Evolutionary conservation across 23 tunicate genomes (phyloP).

Genomic region (Botrylloides violaceus): DNA sequence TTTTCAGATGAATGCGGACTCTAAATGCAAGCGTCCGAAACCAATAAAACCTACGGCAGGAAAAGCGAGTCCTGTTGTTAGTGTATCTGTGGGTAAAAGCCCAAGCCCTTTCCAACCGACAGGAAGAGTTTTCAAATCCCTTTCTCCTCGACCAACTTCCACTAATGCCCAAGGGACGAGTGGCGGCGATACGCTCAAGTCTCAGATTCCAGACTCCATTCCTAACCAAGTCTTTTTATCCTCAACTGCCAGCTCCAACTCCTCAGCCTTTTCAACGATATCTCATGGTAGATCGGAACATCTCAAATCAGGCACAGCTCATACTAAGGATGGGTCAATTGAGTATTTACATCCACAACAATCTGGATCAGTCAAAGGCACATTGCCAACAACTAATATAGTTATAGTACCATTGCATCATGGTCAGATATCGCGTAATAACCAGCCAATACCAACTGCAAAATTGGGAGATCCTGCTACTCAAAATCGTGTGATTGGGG

Average conservation of each 20-base stretch:
- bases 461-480: not conserved
- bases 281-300: not conserved
- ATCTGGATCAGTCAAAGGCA: not conserved
- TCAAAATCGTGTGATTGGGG: no score
- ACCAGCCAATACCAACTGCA: not conserved
- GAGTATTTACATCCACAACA: not conserved
- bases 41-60: conserved; percentile 48
- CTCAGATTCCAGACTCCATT: no score
- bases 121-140: conserved; percentile 58
- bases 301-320: not conserved
- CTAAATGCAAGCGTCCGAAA: conserved; percentile 65
- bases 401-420: conserved; percentile 21
- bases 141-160: conserved; percentile 33
- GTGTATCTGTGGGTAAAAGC: conserved; percentile 43
- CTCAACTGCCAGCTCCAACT: not conserved
- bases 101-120: conserved; percentile 89
- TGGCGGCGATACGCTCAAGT: not conserved
- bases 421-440: conserved; percentile 13
- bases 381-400: not conserved
- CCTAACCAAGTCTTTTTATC: not conserved
- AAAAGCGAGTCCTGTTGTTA: conserved; percentile 43
- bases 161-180: not conserved
- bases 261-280: not conserved
- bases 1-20: not conserved
- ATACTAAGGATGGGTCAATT: not conserved